Evolutionary conservation across 2,888 invertebrate genomes (phyloP).

Genomic region (Zaprionus obscuricornis): DNA sequence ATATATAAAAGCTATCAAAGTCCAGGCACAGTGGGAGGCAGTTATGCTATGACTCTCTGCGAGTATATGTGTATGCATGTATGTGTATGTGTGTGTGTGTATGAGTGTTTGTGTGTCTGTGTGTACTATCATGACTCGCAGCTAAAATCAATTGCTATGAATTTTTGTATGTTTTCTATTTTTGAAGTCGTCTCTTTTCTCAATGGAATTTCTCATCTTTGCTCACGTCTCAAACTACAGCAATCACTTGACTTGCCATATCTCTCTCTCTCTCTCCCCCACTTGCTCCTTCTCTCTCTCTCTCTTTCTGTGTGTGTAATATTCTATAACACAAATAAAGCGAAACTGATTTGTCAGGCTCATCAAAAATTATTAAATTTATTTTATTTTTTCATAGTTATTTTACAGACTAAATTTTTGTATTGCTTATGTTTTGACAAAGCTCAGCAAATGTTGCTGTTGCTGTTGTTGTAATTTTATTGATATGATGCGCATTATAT

Average conservation of each 20-base stretch:
- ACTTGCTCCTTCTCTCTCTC: no score
- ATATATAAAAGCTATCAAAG: slow-evolving; percentile 4
- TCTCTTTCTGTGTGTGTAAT: slow-evolving; percentile 12
- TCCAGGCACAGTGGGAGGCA: no score
- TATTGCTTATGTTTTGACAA: no score
- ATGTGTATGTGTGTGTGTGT: not conserved
- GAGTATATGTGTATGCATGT: not conserved
- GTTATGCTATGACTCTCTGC: no score
- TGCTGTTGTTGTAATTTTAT: no score
- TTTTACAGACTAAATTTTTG: no score
- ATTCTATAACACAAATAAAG: slow-evolving; percentile 65
- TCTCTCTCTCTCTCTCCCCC: no score
- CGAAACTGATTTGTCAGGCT: slow-evolving; percentile 74
- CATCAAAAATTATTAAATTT: slow-evolving; percentile 63
- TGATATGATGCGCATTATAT: no score
- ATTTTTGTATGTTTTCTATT: slow-evolving; percentile 72
- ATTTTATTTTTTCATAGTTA: slow-evolving; percentile 59
- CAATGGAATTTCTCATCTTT: slow-evolving; percentile 41
- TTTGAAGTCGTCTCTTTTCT: slow-evolving; percentile 37
- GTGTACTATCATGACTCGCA: slow-evolving; percentile 46
- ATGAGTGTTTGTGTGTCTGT: slow-evolving; percentile 28
- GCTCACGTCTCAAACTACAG: no score
- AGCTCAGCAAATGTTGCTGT: no score
- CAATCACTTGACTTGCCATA: no score
- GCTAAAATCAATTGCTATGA: slow-evolving; percentile 69